A percentile compares a stretch with the other conserved stretches of the same genome.
Conservation (phyloP, 1,140 invertebrate genomes). For the Drosophila watanabei region DNA sequence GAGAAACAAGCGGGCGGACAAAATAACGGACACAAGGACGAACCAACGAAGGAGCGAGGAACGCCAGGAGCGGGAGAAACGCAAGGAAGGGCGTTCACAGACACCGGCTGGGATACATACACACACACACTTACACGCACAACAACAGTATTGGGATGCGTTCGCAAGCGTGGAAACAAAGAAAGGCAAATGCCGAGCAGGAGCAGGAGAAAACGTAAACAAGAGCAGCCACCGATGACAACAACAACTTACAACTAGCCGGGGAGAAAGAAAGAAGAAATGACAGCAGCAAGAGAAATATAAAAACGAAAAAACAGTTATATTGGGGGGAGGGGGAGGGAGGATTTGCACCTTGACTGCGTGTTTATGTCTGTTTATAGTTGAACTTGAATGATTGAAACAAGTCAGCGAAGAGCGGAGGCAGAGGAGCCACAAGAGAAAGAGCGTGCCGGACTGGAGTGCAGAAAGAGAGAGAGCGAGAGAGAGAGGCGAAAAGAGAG, state of each 20-base stretch:
- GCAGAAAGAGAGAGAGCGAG: background rate
- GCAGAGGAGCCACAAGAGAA: constrained; percentile 9
- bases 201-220: constrained; percentile 33
- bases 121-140: constrained; percentile 8
- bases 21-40: constrained; percentile 23
- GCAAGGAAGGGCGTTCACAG: constrained; percentile 57
- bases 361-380: constrained; percentile 62
- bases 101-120: constrained; percentile 47
- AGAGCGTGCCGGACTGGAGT: constrained; percentile 8
- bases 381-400: constrained; percentile 66
- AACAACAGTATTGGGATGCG: constrained; percentile 15
- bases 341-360: constrained; percentile 35
- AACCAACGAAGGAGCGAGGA: constrained; percentile 8
- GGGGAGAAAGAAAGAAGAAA: constrained; percentile 17
- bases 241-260: constrained; percentile 18
- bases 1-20: constrained; percentile 1
- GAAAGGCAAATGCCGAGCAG: constrained; percentile 31
- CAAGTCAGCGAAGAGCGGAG: constrained; percentile 32
- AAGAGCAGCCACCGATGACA: constrained; percentile 20
- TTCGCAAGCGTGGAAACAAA: constrained; percentile 43
- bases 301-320: constrained; percentile 31
- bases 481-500: constrained; percentile 6
- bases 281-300: constrained; percentile 9
- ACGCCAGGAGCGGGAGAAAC: constrained; percentile 19
- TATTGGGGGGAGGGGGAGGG: constrained; percentile 5